phyloP scores from a whole-genome alignment of 2,113 vertebrate species.

The Anser cygnoides region DNA sequence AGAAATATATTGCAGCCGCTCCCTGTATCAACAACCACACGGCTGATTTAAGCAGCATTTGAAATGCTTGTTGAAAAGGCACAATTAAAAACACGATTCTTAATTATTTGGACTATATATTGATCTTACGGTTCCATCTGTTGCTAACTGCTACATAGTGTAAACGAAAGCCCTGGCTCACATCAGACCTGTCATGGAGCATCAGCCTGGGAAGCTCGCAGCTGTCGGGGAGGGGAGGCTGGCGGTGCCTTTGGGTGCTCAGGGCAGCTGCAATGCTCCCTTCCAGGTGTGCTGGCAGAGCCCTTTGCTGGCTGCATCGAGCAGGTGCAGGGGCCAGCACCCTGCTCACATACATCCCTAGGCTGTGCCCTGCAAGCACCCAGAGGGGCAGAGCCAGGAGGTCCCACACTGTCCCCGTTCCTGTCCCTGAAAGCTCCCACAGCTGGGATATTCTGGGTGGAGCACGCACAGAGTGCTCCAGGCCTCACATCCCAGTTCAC shows the following conservation, averaged over 20 bases:
- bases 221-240: not conserved
- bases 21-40: not conserved
- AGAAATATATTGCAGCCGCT: not conserved
- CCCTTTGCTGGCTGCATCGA: not conserved
- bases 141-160: not conserved
- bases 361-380: not conserved
- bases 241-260: not conserved
- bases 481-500: not conserved
- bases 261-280: accelerated
- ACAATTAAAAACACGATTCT: constrained; percentile 39
- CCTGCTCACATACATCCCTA: not conserved
- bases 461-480: not conserved
- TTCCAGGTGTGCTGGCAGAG: not conserved
- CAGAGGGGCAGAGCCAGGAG: not conserved
- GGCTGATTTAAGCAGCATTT: not conserved
- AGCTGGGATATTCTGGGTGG: not conserved
- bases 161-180: not conserved
- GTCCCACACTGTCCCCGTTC: not conserved
- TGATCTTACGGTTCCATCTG: constrained; percentile 54
- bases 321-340: not conserved
- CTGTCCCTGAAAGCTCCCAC: not conserved
- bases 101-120: constrained; percentile 40
- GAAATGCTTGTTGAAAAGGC: constrained; percentile 43
- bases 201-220: not conserved
- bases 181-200: not conserved